A percentile compares a stretch with the other conserved stretches of the same genome.
These are phyloP conservation scores for Schizothorax lantsangensis DNA, from an alignment of 2,797 vertebrate genomes.

Conservation along the genomic window DNA sequence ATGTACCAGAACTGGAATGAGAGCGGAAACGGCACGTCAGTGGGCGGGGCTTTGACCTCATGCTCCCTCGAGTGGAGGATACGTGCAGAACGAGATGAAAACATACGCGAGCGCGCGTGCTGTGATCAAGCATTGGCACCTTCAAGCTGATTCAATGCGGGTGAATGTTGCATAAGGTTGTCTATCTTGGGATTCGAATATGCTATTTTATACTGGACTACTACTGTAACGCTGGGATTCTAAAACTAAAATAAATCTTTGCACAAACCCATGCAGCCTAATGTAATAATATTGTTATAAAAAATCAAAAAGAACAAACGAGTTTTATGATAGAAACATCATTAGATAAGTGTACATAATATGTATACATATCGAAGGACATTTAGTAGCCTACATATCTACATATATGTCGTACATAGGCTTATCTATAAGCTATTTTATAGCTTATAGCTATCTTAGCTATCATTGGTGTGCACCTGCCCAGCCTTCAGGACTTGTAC, in stretches of 20 bases:
- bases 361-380: neutral
- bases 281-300: neutral
- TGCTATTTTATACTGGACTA: neutral
- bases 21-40: slow-evolving; percentile 27
- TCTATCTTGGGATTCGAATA: neutral
- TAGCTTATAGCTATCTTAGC: too few species aligned
- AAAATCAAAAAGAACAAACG: neutral
- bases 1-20: slow-evolving; percentile 45
- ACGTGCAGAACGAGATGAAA: slow-evolving; percentile 31
- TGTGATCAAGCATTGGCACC: neutral
- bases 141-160: slow-evolving; percentile 38
- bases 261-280: neutral
- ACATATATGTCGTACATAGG: too few species aligned
- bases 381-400: neutral
- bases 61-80: neutral
- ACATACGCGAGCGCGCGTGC: neutral
- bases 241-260: neutral
- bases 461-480: too few species aligned
- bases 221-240: neutral
- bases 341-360: neutral
- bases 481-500: too few species aligned
- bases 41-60: slow-evolving; percentile 50
- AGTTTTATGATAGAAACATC: neutral
- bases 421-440: neutral
- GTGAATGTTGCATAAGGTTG: slow-evolving; percentile 11